phyloP scores from a whole-genome alignment of 1,140 invertebrate genomes.

The Penaeus vannamei region DNA sequence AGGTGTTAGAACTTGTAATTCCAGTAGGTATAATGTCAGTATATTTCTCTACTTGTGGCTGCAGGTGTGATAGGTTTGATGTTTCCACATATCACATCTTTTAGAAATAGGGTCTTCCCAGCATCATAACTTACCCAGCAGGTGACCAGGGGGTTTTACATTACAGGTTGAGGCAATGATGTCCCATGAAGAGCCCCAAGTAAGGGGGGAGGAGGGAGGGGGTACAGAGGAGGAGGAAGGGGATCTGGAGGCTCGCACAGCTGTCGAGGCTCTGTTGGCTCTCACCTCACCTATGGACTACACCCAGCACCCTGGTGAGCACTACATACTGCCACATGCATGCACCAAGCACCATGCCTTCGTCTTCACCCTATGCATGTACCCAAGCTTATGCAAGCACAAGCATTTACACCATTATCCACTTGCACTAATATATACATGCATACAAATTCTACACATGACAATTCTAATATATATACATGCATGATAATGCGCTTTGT shows the following conservation, averaged over 20 bases:
- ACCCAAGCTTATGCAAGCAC: background rate
- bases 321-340: background rate
- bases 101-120: too few species aligned
- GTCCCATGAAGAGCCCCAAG: conserved; percentile 47
- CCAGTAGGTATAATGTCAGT: too few species aligned
- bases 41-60: too few species aligned
- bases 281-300: conserved; percentile 56
- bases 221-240: conserved; percentile 56
- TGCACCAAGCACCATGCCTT: background rate
- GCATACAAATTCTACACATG: too few species aligned
- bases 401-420: too few species aligned
- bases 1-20: too few species aligned
- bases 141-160: background rate
- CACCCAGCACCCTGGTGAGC: conserved; percentile 48
- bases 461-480: too few species aligned
- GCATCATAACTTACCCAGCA: too few species aligned
- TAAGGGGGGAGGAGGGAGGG: conserved; percentile 20
- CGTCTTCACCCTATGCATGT: background rate
- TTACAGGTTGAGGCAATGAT: conserved; percentile 44
- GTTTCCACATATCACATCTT: too few species aligned
- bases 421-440: too few species aligned
- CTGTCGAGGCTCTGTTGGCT: conserved; percentile 55
- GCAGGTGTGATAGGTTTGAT: too few species aligned
- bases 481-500: too few species aligned
- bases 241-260: conserved; percentile 54